Percentiles rank a stretch among this genome's conserved stretches.
Evolutionary conservation across 1,140 invertebrate genomes (phyloP).

Genomic region (Cryptotermes secundus): DNA sequence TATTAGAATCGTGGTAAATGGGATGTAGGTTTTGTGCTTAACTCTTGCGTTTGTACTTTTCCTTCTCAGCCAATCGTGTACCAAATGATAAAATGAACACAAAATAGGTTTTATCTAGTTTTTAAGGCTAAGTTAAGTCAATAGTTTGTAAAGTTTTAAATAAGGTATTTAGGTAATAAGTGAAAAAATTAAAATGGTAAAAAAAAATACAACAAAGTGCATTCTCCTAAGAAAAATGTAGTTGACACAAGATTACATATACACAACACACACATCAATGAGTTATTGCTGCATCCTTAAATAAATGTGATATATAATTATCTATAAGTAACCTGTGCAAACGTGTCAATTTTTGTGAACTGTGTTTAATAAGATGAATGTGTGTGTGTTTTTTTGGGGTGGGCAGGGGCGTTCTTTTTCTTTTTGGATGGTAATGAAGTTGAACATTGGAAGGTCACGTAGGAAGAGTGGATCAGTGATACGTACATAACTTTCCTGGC

Average conservation of each 20-base stretch:
- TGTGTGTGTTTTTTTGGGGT: too few relatives aligned
- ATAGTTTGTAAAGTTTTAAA: slow-evolving; percentile 32
- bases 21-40: slow-evolving; percentile 32
- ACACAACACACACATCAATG: slow-evolving; percentile 27
- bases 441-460: slow-evolving; percentile 20
- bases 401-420: too few relatives aligned
- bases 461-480: slow-evolving; percentile 25
- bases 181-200: slow-evolving; percentile 13
- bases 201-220: slow-evolving; percentile 36
- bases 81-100: slow-evolving; percentile 33
- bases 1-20: slow-evolving; percentile 22
- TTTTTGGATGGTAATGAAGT: neutral
- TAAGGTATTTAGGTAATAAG: slow-evolving; percentile 24
- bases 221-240: slow-evolving; percentile 34
- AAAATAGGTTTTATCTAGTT: slow-evolving; percentile 31
- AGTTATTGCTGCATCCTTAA: slow-evolving; percentile 34
- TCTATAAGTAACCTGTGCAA: slow-evolving; percentile 34
- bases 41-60: slow-evolving; percentile 20
- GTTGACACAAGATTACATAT: slow-evolving; percentile 23
- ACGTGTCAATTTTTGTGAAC: slow-evolving; percentile 34
- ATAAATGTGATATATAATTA: slow-evolving; percentile 37
- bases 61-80: slow-evolving; percentile 33
- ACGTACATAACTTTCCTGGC: slow-evolving; percentile 35
- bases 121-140: slow-evolving; percentile 30
- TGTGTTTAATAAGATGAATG: slow-evolving; percentile 16